Percentiles rank a stretch among this genome's conserved stretches.
Evolutionary conservation across 2,113 vertebrate genomes (phyloP).

Genomic region (Vulpes ferrilata): DNA sequence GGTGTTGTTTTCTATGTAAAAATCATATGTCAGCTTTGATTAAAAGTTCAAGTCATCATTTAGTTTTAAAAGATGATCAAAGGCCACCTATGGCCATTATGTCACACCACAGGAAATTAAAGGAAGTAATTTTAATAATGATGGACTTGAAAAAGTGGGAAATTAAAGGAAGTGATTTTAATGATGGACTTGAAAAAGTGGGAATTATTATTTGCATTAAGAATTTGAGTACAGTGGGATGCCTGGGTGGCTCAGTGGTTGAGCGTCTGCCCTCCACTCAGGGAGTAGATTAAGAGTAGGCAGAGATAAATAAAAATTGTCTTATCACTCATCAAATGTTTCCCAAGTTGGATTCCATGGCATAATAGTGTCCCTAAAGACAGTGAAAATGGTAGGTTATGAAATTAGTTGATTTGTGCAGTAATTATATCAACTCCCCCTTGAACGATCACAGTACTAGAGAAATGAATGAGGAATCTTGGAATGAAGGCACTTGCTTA

Average conservation of each 20-base stretch:
- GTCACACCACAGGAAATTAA: neutral
- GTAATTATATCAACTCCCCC: neutral
- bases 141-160: neutral
- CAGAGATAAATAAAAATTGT: neutral
- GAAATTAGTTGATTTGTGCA: neutral
- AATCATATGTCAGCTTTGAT: neutral
- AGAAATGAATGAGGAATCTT: constrained; percentile 23
- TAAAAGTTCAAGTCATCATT: neutral
- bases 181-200: neutral
- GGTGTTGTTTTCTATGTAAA: neutral
- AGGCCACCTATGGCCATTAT: neutral
- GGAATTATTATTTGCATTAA: neutral
- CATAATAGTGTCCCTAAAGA: neutral
- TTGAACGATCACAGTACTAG: neutral
- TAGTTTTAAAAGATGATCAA: neutral
- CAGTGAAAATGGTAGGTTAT: neutral
- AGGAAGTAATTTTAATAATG: neutral
- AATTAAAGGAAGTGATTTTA: neutral
- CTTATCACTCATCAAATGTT: neutral
- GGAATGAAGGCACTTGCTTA: neutral
- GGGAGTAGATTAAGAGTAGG: neutral
- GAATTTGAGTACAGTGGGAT: neutral
- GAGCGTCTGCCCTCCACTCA: no score
- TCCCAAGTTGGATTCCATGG: neutral
- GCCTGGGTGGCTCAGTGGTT: no score